Conservation (phyloP, 2,797 vertebrate genomes). For the Brachymystax lenok region DNA sequence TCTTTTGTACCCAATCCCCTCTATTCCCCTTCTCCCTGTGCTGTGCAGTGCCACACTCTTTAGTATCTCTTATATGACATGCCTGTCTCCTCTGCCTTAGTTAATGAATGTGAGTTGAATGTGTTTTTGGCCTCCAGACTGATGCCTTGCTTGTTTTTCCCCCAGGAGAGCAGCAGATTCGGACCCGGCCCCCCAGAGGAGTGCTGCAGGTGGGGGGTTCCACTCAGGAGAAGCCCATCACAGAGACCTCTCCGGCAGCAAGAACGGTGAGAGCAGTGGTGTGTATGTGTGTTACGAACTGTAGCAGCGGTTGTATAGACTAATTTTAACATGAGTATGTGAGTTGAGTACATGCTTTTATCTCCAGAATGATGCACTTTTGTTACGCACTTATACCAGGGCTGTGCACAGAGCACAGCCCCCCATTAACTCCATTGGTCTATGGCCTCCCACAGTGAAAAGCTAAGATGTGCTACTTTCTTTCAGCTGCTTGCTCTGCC, state of each 20-base stretch:
- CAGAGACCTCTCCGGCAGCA: constrained; percentile 73
- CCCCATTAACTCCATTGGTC: no score
- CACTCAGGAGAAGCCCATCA: constrained; percentile 63
- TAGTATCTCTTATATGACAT: no score
- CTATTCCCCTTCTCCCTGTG: background rate
- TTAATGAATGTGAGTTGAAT: no score
- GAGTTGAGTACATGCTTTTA: no score
- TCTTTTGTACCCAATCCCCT: background rate
- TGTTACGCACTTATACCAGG: no score
- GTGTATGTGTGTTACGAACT: background rate
- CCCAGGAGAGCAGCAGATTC: constrained; percentile 78
- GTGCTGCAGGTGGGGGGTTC: constrained; percentile 52
- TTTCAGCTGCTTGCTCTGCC: no score
- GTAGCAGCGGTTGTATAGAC: background rate
- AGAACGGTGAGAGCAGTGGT: constrained; percentile 42
- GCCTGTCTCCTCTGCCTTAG: no score
- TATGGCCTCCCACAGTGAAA: no score
- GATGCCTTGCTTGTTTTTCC: constrained; percentile 5
- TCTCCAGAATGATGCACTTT: no score
- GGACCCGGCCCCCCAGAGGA: constrained; percentile 62
- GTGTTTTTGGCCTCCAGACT: constrained; percentile 6
- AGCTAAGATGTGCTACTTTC: no score
- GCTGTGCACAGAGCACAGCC: no score
- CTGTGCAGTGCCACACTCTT: no score
- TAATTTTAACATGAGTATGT: background rate